phyloP scores from a whole-genome alignment of 2,888 invertebrate species.

The Erpobdella octoculata region DNA sequence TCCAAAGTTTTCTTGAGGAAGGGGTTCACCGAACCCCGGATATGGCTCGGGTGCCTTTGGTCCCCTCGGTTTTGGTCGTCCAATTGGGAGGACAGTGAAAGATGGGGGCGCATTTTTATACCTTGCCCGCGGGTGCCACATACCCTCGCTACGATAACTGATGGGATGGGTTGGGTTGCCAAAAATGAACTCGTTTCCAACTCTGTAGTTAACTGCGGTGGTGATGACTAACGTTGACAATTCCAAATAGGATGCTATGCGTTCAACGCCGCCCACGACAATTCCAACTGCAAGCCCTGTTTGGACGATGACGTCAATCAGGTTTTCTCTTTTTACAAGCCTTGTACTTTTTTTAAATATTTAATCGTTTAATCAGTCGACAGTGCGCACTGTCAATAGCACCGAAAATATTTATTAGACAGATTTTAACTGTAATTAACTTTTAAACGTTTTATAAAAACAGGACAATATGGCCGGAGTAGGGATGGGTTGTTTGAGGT shows the following conservation, averaged over 20 bases:
- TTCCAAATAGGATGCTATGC: conserved; percentile 21
- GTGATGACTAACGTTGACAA: too few relatives aligned
- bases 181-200: too few relatives aligned
- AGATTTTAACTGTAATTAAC: neutral
- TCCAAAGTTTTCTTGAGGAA: too few relatives aligned
- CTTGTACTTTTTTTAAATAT: neutral
- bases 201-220: too few relatives aligned
- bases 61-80: too few relatives aligned
- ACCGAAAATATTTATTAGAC: neutral
- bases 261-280: conserved; percentile 22
- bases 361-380: neutral
- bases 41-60: too few relatives aligned
- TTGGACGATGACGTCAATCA: conserved; percentile 9
- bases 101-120: too few relatives aligned
- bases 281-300: conserved; percentile 7
- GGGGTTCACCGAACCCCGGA: too few relatives aligned
- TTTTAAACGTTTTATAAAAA: neutral
- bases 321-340: neutral
- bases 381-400: neutral
- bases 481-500: conserved; percentile 13
- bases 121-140: too few relatives aligned
- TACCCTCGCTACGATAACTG: too few relatives aligned
- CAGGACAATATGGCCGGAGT: conserved; percentile 27
- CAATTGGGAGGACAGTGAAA: too few relatives aligned
- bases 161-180: too few relatives aligned